Base-by-base conservation (phyloP, 2,797 vertebrate genomes). In the Petrocephalus schoutedeni region DNA sequence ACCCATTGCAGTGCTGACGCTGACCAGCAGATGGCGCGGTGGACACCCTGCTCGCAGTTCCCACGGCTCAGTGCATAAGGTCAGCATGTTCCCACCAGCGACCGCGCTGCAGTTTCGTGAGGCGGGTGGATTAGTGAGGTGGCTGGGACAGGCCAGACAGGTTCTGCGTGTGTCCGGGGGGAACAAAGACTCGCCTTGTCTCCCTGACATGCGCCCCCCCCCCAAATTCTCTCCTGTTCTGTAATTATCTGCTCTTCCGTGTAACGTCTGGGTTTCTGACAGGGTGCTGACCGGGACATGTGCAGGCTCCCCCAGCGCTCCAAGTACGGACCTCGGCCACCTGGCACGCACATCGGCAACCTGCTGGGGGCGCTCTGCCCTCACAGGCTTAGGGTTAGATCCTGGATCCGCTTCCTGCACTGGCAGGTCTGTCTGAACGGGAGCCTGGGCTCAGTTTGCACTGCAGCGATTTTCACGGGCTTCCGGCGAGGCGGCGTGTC, bases 401-500 rank as follows among this genome's bases (percentile, higher is more conserved):
- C 19, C 53, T 51, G 19, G 12, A 3, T 61, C 23, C 32, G 32
- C 2, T 32, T 0, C 10, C 16, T 87, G 54, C 83, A 83, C 71
- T 61, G 89, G 91, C 90, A 91, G 88, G 64, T 90, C 86, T 16
- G 54, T 49, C 84, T 58, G 56, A 58, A 45, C n/a, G 14, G 58
- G 1, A 23, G 53, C 54, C 92, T 90, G 51, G 58, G 91, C 90
- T 90, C 91, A 51, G n/a, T 0, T 82, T 82, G 41, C 36, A 51
- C 4, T 53, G 14, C 41, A 21, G n/a, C 77, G 3, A 92, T 91
- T 90, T 91, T 89, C 67, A 89, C 57, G 83, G 88, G 61, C 54
- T 32, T 83, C 74, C 87, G 89, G 90, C 89, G 88, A 19, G 10
- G 87, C 89, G 89, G 32, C 89, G 91, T 91, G 89, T 88, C 91